Percentiles rank a stretch among this genome's conserved stretches.
Conservation (phyloP, 2,113 vertebrate species). For the Chinchilla lanigera region DNA sequence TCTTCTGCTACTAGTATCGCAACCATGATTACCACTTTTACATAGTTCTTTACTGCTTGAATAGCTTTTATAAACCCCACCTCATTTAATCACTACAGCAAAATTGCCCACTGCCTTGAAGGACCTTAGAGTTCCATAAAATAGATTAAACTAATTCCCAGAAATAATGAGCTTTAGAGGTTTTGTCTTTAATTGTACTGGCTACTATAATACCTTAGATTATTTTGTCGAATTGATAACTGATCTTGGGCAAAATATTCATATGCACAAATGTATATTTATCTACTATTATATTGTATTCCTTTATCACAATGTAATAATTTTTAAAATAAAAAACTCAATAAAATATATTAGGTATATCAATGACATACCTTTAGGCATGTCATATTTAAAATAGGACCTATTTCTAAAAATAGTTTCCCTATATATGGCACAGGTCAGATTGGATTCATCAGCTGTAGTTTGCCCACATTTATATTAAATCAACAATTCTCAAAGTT, state of each 20-base stretch:
- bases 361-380: conserved; percentile 2
- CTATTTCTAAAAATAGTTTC: not conserved
- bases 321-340: not conserved
- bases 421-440: not conserved
- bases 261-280: conserved; percentile 8
- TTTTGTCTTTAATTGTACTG: not conserved
- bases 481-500: conserved; percentile 12
- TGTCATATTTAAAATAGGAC: conserved; percentile 5
- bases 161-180: conserved; percentile 35
- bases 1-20: not conserved
- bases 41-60: conserved; percentile 19
- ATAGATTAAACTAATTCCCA: conserved; percentile 19
- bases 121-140: conserved; percentile 28
- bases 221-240: not conserved
- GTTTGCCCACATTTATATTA: not conserved
- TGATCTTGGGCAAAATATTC: not conserved
- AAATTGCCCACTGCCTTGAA: conserved; percentile 46
- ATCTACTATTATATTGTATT: not conserved
- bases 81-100: conserved; percentile 10
- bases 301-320: not conserved
- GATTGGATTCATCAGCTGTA: not conserved
- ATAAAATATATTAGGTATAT: not conserved
- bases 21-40: conserved; percentile 30
- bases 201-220: not conserved
- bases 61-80: conserved; percentile 55